Evolutionary conservation across 2,888 invertebrate species (phyloP).

Genomic region (Drosophila dives): DNA sequence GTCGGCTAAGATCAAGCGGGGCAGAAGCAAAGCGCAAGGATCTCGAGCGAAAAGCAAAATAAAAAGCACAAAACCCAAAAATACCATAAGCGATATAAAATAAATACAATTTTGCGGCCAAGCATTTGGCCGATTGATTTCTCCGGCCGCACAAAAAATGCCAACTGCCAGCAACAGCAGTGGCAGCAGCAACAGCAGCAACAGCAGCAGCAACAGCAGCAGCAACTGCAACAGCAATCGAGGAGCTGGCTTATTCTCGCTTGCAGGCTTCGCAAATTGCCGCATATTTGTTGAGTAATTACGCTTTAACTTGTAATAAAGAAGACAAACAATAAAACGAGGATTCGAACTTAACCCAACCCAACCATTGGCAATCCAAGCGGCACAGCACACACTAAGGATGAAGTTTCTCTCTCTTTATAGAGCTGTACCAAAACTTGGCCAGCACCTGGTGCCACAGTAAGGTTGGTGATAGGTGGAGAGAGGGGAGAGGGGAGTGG

Average conservation of each 20-base stretch:
- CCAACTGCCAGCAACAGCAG: constrained; percentile 42
- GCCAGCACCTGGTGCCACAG: constrained; percentile 19
- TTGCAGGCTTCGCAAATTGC: constrained; percentile 72
- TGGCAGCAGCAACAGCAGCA: not conserved
- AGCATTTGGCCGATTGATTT: constrained; percentile 75
- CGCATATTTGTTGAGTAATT: constrained; percentile 81
- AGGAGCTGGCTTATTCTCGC: constrained; percentile 13
- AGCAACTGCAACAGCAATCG: not conserved
- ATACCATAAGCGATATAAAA: constrained; percentile 55
- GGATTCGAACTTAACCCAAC: constrained; percentile 46
- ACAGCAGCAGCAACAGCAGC: not conserved
- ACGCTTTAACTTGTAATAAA: constrained; percentile 82
- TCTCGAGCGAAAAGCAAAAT: not conserved
- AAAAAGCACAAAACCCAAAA: constrained; percentile 4
- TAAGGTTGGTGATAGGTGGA: not conserved
- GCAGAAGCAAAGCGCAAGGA: constrained; percentile 1
- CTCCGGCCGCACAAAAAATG: constrained; percentile 62
- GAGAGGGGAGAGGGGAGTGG: too few species aligned
- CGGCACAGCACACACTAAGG: constrained; percentile 13
- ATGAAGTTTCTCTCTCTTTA: constrained; percentile 15
- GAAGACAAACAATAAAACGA: constrained; percentile 83
- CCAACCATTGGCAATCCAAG: not conserved
- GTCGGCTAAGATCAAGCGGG: constrained; percentile 14
- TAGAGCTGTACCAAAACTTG: not conserved
- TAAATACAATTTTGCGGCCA: constrained; percentile 70